Evolutionary conservation across 2,113 vertebrate species (phyloP).

Genomic region (Porphyrio hochstetteri): DNA sequence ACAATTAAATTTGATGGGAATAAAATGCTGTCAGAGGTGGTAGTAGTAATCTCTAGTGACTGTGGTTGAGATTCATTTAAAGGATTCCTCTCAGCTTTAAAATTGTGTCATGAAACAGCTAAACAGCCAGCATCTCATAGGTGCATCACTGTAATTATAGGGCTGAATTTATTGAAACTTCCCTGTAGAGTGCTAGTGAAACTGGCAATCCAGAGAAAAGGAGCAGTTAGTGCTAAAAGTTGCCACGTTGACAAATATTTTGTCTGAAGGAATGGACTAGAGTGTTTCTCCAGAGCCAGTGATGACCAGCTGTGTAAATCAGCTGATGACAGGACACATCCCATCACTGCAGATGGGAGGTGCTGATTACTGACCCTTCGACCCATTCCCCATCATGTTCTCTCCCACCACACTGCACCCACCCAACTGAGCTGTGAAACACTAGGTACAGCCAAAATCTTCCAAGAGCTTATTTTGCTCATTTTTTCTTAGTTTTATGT

Average conservation of each 20-base stretch:
- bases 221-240: background rate
- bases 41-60: background rate
- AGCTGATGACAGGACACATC: background rate
- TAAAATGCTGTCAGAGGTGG: background rate
- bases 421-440: accelerated
- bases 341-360: no score
- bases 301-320: background rate
- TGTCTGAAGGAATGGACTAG: background rate
- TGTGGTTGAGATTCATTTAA: background rate
- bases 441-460: background rate
- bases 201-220: background rate
- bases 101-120: background rate
- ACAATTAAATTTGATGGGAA: background rate
- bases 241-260: background rate
- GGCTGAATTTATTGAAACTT: background rate
- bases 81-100: background rate
- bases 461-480: background rate
- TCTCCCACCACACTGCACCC: background rate
- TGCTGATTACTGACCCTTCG: background rate
- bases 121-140: background rate
- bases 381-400: background rate
- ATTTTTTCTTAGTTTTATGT: background rate
- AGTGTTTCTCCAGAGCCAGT: no score
- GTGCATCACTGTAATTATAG: background rate
- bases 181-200: background rate